Percentiles rank a stretch among this genome's conserved stretches.
Conservation (phyloP, 1,140 invertebrate genomes). For the Drusus annulatus region DNA sequence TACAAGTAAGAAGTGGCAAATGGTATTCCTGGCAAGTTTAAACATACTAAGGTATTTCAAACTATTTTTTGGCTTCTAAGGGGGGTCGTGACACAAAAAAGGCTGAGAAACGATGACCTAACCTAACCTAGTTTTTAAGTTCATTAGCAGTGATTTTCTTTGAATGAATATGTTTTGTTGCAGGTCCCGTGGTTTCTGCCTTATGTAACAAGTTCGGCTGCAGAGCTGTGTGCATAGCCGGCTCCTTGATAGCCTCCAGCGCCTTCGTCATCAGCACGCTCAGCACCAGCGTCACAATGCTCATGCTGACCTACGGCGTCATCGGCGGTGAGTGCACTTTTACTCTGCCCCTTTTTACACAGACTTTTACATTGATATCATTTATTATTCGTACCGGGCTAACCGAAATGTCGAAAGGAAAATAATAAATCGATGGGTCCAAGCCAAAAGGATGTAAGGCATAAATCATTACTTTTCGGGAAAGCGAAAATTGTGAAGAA, state of each 20-base stretch:
- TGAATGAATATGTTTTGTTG: slow-evolving; percentile 39
- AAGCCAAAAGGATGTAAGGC: background rate
- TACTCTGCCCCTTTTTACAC: slow-evolving; percentile 22
- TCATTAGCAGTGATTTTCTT: too few species aligned
- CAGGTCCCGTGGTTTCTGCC: slow-evolving; percentile 95
- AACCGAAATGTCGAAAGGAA: background rate
- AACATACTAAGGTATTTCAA: too few species aligned
- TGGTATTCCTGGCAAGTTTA: too few species aligned
- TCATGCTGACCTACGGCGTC: slow-evolving; percentile 96
- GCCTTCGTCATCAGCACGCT: slow-evolving; percentile 94
- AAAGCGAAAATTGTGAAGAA: too few species aligned
- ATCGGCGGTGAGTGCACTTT: slow-evolving; percentile 82
- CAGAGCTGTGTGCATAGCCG: slow-evolving; percentile 91
- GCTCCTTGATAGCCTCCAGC: slow-evolving; percentile 85
- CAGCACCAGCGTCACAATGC: slow-evolving; percentile 86
- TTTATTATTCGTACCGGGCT: background rate
- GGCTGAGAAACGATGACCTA: too few species aligned
- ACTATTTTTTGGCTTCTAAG: too few species aligned
- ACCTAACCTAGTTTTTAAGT: too few species aligned
- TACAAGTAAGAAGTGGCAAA: too few species aligned
- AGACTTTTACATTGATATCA: background rate
- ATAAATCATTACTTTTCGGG: background rate
- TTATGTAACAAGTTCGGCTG: slow-evolving; percentile 97
- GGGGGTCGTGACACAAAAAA: too few species aligned
- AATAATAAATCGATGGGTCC: background rate